These are phyloP conservation scores for Drosophila mulleri DNA, from an alignment of 2,888 invertebrate species.

Conservation along the genomic window DNA sequence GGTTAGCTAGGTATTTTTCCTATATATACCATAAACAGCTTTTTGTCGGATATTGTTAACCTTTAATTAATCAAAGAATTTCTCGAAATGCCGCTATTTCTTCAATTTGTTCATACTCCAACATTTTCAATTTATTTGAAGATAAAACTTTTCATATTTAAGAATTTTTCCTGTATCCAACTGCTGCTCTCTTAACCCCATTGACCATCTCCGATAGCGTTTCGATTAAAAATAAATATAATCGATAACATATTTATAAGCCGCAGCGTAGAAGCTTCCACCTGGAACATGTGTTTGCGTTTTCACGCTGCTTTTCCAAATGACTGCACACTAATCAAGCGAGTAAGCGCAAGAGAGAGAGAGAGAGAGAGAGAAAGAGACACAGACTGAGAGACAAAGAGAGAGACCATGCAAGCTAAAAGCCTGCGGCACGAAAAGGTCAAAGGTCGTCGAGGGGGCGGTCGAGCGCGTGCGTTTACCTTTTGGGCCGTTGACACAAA, in stretches of 20 bases:
- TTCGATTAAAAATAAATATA: slow-evolving; percentile 41
- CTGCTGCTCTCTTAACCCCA: background rate
- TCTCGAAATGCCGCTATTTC: background rate
- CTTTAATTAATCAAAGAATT: background rate
- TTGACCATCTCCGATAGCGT: background rate
- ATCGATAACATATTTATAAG: slow-evolving; percentile 62
- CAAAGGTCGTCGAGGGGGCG: slow-evolving; percentile 61
- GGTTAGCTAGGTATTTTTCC: too few relatives aligned
- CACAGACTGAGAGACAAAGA: background rate
- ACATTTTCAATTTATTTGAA: too few relatives aligned
- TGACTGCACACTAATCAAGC: slow-evolving; percentile 49
- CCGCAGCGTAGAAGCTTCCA: slow-evolving; percentile 19
- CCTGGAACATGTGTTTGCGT: slow-evolving; percentile 51
- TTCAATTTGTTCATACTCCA: background rate
- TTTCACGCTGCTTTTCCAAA: slow-evolving; percentile 70
- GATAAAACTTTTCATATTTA: background rate
- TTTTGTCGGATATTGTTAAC: too few relatives aligned
- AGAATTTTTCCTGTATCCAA: too few relatives aligned
- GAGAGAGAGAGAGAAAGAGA: background rate
- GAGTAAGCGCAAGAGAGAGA: background rate
- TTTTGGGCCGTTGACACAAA: slow-evolving; percentile 70
- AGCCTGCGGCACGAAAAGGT: slow-evolving; percentile 63
- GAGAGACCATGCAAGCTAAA: slow-evolving; percentile 19
- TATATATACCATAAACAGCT: too few relatives aligned
- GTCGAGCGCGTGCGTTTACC: slow-evolving; percentile 68